These are phyloP conservation scores for Apodemus speciosus DNA, from an alignment of 2,113 vertebrate species.

Conservation along the genomic window DNA sequence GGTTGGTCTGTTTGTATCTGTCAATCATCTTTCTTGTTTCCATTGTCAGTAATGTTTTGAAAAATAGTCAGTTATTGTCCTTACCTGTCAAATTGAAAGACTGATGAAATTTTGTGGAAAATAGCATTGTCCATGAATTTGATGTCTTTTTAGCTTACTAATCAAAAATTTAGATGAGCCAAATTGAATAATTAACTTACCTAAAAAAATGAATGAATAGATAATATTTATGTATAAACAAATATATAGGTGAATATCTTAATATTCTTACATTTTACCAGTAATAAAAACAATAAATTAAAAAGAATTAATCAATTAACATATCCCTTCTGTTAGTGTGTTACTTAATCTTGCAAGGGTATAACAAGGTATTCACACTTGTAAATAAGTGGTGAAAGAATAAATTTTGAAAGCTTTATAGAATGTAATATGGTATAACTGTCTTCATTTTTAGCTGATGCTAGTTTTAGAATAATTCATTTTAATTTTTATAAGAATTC, in stretches of 20 bases:
- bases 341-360: not conserved
- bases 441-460: not conserved
- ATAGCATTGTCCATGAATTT: not conserved
- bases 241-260: not conserved
- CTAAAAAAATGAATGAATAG: not conserved
- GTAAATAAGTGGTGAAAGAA: not conserved
- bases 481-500: not conserved
- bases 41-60: not conserved
- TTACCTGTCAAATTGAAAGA: not conserved
- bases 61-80: not conserved
- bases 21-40: not conserved
- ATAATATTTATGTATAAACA: no score
- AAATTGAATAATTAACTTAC: not conserved
- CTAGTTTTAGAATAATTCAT: conserved; percentile 7
- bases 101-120: not conserved
- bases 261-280: not conserved
- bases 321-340: not conserved
- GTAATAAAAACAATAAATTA: not conserved
- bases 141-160: not conserved
- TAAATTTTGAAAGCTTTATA: not conserved
- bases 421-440: not conserved
- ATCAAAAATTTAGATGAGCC: not conserved
- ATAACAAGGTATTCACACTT: not conserved
- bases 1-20: not conserved
- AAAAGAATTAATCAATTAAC: not conserved